Base-by-base conservation (phyloP, 2,797 vertebrate species). In the Enteromius fasciolatus region DNA sequence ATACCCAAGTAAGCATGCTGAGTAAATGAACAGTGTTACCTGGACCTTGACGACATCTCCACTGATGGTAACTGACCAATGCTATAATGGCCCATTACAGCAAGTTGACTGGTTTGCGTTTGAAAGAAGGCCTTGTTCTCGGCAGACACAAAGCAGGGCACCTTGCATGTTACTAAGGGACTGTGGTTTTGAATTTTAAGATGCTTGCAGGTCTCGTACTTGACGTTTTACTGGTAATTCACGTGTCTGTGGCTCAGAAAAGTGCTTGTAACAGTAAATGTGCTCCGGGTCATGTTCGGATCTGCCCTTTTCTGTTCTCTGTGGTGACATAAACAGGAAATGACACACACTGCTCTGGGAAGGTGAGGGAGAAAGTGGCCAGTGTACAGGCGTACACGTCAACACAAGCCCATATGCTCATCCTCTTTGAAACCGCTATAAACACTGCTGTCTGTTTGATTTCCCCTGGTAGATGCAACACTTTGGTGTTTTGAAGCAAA, bases 281-380 rank as follows among this genome's bases (percentile, higher is more conserved):
- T 69, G 15, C 46, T 66, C 36, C 0, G 18, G 80, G 70, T 82
- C 80, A 67, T 75, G 70, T 64, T 75, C 33, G 3, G 17, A 75
- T 75, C 61, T 81, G 70, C 44, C 80, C 80, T 81, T 75, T 81
- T 57, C 61, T 67, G 72, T 66, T 67, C 48, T 57, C 63, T 76
- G 6, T 69, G 36, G 46, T 76, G 73, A 81, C 33, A 81, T 67
- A 48, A 76, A 82, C 48, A 69, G 81, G 41, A 82, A 69, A 76
- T 82, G 72, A 57, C 61, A 72, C 54, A 14, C 14, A 68, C 33
- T 68, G 48, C 52, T 76, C 17, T 52, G 12, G 20, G 78, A 81
- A 77, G 41, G 73, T 76, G 23, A 77, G 66, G 59, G 57, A 39
- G 25, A 67, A 54, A 54, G 8, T 52, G 33, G 28, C 11, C 78